phyloP scores from a whole-genome alignment of 2,113 vertebrate species.

The Epinephelus moara region DNA sequence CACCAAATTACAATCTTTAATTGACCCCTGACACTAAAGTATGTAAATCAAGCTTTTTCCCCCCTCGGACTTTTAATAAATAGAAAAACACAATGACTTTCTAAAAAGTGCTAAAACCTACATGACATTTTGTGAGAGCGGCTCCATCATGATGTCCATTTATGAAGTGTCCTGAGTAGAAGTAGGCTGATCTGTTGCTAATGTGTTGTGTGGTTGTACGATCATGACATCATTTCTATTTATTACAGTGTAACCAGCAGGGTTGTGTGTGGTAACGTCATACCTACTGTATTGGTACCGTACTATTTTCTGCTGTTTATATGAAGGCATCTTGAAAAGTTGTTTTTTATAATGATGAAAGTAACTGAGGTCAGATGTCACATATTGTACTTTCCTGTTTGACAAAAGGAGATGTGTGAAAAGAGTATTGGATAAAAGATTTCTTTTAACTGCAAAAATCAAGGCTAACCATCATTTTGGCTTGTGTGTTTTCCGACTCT shows the following conservation, averaged over 20 bases:
- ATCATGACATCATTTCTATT: conserved; percentile 68
- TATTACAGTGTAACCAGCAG: conserved; percentile 62
- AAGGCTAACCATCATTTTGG: conserved; percentile 22
- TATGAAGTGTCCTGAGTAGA: conserved; percentile 62
- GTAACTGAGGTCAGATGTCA: conserved; percentile 31
- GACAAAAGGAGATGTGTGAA: conserved; percentile 1
- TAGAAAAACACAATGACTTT: background rate
- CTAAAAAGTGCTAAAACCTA: conserved; percentile 34
- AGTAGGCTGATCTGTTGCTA: conserved; percentile 63
- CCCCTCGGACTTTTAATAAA: background rate
- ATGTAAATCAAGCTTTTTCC: background rate
- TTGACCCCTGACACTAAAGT: background rate
- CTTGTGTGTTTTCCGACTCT: conserved; percentile 17
- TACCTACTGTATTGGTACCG: conserved; percentile 30
- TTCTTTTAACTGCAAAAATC: conserved; percentile 26
- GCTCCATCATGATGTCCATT: conserved; percentile 25
- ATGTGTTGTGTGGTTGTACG: conserved; percentile 70
- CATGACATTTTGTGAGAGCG: conserved; percentile 21
- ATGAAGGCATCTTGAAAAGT: conserved; percentile 45
- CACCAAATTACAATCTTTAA: conserved; percentile 6
- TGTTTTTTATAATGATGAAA: conserved; percentile 22
- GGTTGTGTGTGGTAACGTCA: conserved; percentile 46
- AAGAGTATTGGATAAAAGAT: conserved; percentile 3
- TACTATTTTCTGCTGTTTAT: conserved; percentile 41
- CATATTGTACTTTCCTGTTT: background rate